Base-by-base conservation (phyloP, 1,140 invertebrate genomes). In the Atta colombica region DNA sequence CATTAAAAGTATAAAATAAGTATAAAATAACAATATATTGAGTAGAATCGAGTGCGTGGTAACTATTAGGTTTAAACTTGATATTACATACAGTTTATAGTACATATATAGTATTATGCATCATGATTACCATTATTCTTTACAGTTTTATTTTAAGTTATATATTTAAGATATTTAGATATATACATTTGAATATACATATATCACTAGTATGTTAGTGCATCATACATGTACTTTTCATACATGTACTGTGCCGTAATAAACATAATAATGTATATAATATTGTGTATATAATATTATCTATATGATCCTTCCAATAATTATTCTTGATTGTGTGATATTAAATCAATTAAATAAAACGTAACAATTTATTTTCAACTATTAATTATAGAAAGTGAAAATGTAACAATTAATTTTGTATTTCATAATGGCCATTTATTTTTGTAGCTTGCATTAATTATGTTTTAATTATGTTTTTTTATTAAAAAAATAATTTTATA, bases 241-340 rank as follows among this genome's bases (percentile, higher is more conserved):
- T 12, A 14, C 49, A 51, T 51, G 10, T 61, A 85, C 39, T 51
- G 71, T 87, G 85, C 85, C 81, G 89, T 88, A 90, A 88, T 90
- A 90, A 88, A 90, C 71, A 69, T 39, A 35, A 81, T 72, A 84
- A 84, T 25, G 35, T 87, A 53, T 89, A 78, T 85, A 78, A 53
- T 87, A 68, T 55, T 78, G 35, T 45, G 21, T 5, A 66, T 3
- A 45, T 45, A 45, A 45, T 45, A 45, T 45, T 45, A 7, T 77
- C n/a, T 51, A 21, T 35, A 75, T 6, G 45, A 45, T 14, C 14
- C 14, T 69, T 21, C 53, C 28, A 21, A 3, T 55, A 66, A 49
- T 68, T 68, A 55, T 16, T 81, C 14, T 69, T 53, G 21, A 55
- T 28, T 0, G 21, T 25, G 21, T 25, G 4, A 68, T 35, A 35